Evolutionary conservation across 2,797 vertebrate species (phyloP).

Genomic region (Okamejei kenojei): DNA sequence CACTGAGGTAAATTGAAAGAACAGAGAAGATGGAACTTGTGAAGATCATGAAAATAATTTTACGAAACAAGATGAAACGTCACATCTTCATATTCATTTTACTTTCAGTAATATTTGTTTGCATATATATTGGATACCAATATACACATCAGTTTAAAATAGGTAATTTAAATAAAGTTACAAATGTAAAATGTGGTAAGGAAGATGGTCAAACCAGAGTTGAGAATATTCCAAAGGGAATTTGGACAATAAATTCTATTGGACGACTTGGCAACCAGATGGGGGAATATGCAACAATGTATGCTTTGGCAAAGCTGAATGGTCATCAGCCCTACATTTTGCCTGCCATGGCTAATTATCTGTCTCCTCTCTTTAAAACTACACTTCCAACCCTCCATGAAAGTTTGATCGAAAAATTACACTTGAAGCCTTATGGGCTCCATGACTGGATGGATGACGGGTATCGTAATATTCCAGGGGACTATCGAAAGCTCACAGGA

Average conservation of each 20-base stretch:
- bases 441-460: constrained; percentile 53
- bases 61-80: background rate
- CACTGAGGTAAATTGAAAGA: too few species aligned
- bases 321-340: constrained; percentile 47
- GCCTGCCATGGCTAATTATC: constrained; percentile 42
- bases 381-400: constrained; percentile 43
- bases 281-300: constrained; percentile 50
- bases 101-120: too few species aligned
- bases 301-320: constrained; percentile 49
- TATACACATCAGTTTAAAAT: too few species aligned
- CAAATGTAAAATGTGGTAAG: too few species aligned
- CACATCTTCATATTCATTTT: too few species aligned
- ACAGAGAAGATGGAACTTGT: too few species aligned
- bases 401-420: background rate
- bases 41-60: background rate
- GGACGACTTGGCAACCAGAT: constrained; percentile 50
- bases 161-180: too few species aligned
- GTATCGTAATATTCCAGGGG: constrained; percentile 42
- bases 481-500: constrained; percentile 43
- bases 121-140: too few species aligned
- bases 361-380: constrained; percentile 48
- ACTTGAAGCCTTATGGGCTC: constrained; percentile 41
- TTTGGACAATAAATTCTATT: constrained; percentile 47
- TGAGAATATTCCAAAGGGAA: constrained; percentile 15
- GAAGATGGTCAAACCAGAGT: too few species aligned